Base-by-base conservation (phyloP, 2,888 invertebrate genomes). In the Plagodis pulveraria region DNA sequence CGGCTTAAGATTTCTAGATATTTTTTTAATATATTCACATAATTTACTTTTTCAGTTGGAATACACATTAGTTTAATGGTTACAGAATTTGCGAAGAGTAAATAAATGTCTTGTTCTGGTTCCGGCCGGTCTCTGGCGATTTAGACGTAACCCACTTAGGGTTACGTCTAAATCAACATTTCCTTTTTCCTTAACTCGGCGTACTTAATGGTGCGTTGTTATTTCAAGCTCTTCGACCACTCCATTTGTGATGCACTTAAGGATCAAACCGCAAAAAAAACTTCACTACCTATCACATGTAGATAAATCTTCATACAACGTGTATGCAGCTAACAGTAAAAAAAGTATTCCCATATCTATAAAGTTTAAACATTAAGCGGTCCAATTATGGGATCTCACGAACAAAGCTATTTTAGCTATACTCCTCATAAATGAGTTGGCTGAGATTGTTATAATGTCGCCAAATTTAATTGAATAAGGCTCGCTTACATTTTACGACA, bases 381-480 rank as follows among this genome's bases (percentile, higher is more conserved):
- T 69, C 74, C 73, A 80, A 82, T 84, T 75, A 77, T 80, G 81
- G 79, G 77, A 69, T 63, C 76, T 78, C 81, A 83, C 81, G 74
- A 84, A 83, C 76, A 73, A 70, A 77, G 76, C 76, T 82, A 81
- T 79, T 81, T 78, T 76, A 70, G 78, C 59, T 75, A 71, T 78
- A 72, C 80, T 80, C 71, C 76, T 77, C 76, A 72, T 81, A 86
- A 89, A 90, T 86, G 84, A 86, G 85, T 80, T 81, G 68, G 77
- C 83, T 82, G 84, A 89, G 86, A 89, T 87, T 85, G 90, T 87
- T 88, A 88, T 90, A 88, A 89, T 87, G 86, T 86, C 85, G 83
- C 86, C 81, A 78, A 86, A 86, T 91, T 91, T 90, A 91, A 92
- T 91, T 87, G 88, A 91, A 91, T 91, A 89, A 89, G 86, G 85